These are phyloP conservation scores for Cistogaster globosa DNA, from an alignment of 2,888 invertebrate genomes.

Conservation along the genomic window DNA sequence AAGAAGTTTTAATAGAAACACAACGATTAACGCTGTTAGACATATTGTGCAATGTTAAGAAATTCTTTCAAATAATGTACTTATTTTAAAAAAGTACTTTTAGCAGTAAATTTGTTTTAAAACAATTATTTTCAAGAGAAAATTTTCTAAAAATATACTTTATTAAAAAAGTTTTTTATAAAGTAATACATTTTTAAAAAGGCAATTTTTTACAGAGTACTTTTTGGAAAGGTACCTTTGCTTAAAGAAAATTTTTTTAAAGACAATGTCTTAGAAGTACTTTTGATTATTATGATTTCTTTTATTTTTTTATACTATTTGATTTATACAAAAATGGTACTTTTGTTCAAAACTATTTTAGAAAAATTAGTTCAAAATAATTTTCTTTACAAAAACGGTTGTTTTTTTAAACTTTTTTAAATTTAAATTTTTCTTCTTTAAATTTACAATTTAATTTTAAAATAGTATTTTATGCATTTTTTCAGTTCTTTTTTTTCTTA, in stretches of 20 bases:
- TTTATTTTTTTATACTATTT: too few relatives aligned
- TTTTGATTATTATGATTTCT: not conserved
- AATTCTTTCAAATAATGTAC: not conserved
- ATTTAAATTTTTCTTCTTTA: not conserved
- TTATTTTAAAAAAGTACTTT: not conserved
- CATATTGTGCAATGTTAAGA: not conserved
- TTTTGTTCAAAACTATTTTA: not conserved
- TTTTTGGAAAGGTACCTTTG: not conserved
- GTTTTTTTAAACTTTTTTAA: not conserved
- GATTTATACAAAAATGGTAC: too few relatives aligned
- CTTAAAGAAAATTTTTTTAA: not conserved
- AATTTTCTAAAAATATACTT: too few relatives aligned
- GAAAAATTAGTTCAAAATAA: too few relatives aligned
- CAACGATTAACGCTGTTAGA: too few relatives aligned
- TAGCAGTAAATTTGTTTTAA: not conserved
- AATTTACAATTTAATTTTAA: not conserved
- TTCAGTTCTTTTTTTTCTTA: too few relatives aligned
- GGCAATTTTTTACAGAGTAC: not conserved
- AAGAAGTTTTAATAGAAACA: too few relatives aligned
- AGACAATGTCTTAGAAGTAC: too few relatives aligned
- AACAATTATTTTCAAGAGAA: not conserved
- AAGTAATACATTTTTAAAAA: not conserved
- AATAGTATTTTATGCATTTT: too few relatives aligned
- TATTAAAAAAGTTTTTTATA: not conserved
- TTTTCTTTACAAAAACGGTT: too few relatives aligned